Percentiles rank a stretch among this genome's conserved stretches.
Evolutionary conservation across 2,113 vertebrate genomes (phyloP).

Genomic region (Opisthocomus hoazin): DNA sequence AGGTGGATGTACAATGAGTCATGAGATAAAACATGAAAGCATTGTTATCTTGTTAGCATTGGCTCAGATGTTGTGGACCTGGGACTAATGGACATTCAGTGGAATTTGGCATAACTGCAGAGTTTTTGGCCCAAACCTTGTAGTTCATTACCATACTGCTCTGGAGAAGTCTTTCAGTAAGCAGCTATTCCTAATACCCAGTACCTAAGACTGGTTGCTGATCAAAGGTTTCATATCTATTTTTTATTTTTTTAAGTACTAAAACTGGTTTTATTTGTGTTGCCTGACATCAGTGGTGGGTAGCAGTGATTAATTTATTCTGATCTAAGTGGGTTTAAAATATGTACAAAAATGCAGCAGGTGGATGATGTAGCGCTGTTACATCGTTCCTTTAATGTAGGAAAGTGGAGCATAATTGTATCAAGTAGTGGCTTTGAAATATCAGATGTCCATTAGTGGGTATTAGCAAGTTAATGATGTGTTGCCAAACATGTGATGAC

Average conservation of each 20-base stretch:
- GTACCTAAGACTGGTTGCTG: neutral
- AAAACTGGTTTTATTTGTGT: neutral
- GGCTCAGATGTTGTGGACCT: neutral
- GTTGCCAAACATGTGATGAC: slow-evolving; percentile 79
- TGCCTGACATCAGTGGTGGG: neutral
- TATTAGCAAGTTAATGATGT: slow-evolving; percentile 85
- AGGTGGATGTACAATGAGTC: neutral
- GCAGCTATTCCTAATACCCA: neutral
- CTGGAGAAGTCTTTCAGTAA: neutral
- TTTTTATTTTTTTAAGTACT: neutral
- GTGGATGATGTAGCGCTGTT: slow-evolving; percentile 55
- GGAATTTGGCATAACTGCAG: neutral
- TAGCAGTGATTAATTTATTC: neutral
- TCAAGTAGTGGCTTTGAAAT: slow-evolving; percentile 79
- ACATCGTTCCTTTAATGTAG: slow-evolving; percentile 18
- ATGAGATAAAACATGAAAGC: neutral
- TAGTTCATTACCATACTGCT: neutral
- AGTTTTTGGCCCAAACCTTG: neutral
- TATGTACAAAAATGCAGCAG: neutral
- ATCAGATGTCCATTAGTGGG: slow-evolving; percentile 80
- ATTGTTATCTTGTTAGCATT: neutral
- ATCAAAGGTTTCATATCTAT: neutral
- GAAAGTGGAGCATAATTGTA: slow-evolving; percentile 76
- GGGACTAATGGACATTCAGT: neutral
- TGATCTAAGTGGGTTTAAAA: neutral